These are phyloP conservation scores for Chloroceryle inda DNA, from an alignment of 2,797 vertebrate genomes.

Conservation along the genomic window DNA sequence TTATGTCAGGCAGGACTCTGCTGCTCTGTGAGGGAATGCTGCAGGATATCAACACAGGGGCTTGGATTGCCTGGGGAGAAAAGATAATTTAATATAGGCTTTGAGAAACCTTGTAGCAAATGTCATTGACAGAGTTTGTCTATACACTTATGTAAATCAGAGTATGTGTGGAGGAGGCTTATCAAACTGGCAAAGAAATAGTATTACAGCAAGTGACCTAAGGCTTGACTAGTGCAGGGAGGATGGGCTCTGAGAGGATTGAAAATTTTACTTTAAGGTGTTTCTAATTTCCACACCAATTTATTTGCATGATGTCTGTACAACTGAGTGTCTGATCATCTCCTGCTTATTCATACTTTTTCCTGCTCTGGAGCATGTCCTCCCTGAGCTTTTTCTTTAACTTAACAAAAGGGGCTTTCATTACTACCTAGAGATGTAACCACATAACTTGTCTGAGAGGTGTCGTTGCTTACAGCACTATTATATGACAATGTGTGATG, in stretches of 20 bases:
- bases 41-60: background rate
- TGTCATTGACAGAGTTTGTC: background rate
- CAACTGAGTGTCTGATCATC: background rate
- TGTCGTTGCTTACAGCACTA: background rate
- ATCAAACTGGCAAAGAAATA: background rate
- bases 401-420: background rate
- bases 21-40: background rate
- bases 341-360: background rate
- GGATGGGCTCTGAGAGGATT: background rate
- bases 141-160: background rate
- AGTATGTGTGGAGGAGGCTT: background rate
- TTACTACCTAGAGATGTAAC: background rate
- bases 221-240: background rate
- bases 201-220: background rate
- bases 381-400: background rate
- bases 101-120: background rate
- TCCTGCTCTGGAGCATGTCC: background rate
- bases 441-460: background rate
- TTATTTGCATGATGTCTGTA: background rate
- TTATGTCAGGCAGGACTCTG: background rate
- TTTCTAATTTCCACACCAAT: conserved; percentile 10
- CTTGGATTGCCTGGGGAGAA: background rate
- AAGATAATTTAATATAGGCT: background rate
- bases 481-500: background rate
- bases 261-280: background rate